These are phyloP conservation scores for Perodicticus potto DNA, from an alignment of 2,797 vertebrate species.

Conservation along the genomic window DNA sequence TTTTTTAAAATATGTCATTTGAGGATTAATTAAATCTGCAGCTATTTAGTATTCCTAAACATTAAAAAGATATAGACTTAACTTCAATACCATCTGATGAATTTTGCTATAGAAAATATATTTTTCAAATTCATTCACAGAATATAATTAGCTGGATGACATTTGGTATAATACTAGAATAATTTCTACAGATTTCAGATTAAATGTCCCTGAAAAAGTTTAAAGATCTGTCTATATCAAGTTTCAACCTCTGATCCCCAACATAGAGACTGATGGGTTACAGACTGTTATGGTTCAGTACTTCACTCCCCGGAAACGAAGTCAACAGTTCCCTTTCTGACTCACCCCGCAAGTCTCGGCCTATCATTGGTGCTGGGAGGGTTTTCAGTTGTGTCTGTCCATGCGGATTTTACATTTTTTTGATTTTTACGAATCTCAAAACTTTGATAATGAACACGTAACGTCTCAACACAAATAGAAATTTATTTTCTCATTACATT, in stretches of 20 bases:
- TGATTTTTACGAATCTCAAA: too few species aligned
- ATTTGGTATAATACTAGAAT: background rate
- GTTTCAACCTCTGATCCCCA: background rate
- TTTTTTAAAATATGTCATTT: background rate
- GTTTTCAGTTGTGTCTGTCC: too few species aligned
- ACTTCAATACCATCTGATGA: background rate
- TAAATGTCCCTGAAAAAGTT: background rate
- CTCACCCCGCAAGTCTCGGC: too few species aligned
- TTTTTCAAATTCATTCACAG: background rate
- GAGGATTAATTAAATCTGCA: background rate
- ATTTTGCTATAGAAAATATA: background rate
- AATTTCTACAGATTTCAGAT: background rate
- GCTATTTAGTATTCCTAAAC: background rate
- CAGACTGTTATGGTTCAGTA: too few species aligned
- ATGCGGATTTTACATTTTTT: too few species aligned
- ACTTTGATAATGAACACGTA: background rate
- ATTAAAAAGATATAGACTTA: background rate
- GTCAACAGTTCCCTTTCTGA: too few species aligned
- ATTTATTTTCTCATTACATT: background rate
- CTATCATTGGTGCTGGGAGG: too few species aligned
- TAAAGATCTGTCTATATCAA: background rate
- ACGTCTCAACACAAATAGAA: background rate
- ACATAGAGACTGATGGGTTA: background rate
- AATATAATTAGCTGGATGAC: background rate
- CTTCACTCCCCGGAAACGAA: too few species aligned